Conservation (phyloP, 2,797 vertebrate genomes). For the Crypturellus tataupa region DNA sequence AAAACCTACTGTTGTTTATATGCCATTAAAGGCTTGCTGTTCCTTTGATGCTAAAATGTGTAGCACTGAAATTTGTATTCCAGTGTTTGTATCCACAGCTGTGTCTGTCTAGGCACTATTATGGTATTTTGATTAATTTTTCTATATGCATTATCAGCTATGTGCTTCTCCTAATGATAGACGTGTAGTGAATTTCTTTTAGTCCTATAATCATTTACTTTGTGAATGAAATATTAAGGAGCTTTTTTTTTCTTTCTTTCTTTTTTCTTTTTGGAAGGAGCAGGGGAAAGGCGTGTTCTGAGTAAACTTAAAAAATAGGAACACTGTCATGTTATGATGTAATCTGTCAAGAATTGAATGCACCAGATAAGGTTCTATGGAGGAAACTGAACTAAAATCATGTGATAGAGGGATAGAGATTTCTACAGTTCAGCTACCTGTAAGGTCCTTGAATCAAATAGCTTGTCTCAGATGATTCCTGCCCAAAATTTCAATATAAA, state of each 20-base stretch:
- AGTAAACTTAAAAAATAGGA: background rate
- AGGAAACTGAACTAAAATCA: background rate
- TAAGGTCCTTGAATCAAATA: background rate
- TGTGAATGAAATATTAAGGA: background rate
- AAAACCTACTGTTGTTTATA: constrained; percentile 2
- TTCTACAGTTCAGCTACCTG: background rate
- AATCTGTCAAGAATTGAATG: background rate
- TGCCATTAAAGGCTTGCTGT: background rate
- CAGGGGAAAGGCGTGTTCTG: background rate
- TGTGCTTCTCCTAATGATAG: background rate
- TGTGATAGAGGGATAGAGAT: background rate
- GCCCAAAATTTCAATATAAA: background rate
- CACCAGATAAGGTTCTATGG: background rate
- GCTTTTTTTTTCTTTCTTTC: too few species aligned
- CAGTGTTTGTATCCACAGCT: background rate
- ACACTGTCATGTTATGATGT: background rate
- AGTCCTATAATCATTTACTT: background rate
- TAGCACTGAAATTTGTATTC: background rate
- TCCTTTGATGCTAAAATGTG: constrained; percentile 17
- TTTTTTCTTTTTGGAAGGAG: too few species aligned
- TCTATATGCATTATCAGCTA: background rate
- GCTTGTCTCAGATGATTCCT: background rate
- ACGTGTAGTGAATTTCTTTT: background rate
- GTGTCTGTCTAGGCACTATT: background rate
- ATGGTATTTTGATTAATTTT: background rate